phyloP scores from a whole-genome alignment of 2,888 invertebrate species.

The Ormyrus nitidulus region DNA sequence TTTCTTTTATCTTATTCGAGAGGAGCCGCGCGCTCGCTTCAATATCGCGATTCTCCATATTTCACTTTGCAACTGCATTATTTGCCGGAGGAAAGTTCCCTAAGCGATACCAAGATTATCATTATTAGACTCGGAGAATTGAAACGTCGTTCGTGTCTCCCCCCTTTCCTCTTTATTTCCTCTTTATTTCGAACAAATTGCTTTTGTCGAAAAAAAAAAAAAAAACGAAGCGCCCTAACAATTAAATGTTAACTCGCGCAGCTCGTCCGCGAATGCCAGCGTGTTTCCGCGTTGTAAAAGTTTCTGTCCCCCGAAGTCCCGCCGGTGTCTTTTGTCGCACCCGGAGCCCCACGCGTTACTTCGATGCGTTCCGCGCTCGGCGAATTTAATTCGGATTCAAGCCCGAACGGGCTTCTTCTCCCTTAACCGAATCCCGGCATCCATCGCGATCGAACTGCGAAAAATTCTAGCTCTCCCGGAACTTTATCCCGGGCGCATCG shows the following conservation, averaged over 20 bases:
- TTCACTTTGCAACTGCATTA: too few relatives aligned
- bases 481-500: background rate
- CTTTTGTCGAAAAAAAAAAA: too few relatives aligned
- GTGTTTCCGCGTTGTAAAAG: background rate
- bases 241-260: constrained; percentile 11
- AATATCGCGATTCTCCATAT: background rate
- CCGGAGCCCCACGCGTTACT: constrained; percentile 5
- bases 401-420: too few relatives aligned
- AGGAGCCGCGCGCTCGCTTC: background rate
- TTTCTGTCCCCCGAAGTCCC: constrained; percentile 22
- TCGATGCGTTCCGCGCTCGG: constrained; percentile 1
- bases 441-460: background rate
- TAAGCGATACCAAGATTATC: too few relatives aligned
- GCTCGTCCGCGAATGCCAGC: background rate
- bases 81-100: too few relatives aligned
- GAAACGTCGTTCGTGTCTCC: too few relatives aligned
- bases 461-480: constrained; percentile 12
- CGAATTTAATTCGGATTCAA: constrained; percentile 35
- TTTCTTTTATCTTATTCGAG: background rate
- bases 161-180: too few relatives aligned
- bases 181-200: too few relatives aligned
- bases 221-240: background rate
- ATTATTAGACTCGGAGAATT: too few relatives aligned
- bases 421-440: too few relatives aligned
- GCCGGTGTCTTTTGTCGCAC: constrained; percentile 32